phyloP scores from a whole-genome alignment of 2,113 vertebrate genomes.

The Chamaetylas fuelleborni region DNA sequence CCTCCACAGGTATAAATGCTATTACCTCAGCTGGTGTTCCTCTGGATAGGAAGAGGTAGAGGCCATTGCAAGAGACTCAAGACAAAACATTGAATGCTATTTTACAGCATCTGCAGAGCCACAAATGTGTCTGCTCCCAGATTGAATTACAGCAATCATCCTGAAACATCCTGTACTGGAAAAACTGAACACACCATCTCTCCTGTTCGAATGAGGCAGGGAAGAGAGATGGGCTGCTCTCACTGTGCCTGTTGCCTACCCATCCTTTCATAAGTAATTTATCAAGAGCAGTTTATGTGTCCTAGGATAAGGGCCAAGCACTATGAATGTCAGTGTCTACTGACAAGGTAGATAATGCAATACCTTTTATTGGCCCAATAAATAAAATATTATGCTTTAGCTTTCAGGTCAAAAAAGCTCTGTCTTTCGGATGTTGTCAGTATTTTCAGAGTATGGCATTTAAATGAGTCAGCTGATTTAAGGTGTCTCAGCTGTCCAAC shows the following conservation, averaged over 20 bases:
- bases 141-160: neutral
- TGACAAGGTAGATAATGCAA: slow-evolving; percentile 12
- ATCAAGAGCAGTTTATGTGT: neutral
- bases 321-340: slow-evolving; percentile 14
- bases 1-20: neutral
- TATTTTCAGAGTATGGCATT: slow-evolving; percentile 6
- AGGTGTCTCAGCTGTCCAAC: neutral
- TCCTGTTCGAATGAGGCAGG: neutral
- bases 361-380: slow-evolving; percentile 1
- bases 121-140: neutral
- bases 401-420: slow-evolving; percentile 14
- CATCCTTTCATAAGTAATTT: slow-evolving; percentile 1
- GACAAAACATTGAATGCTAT: neutral
- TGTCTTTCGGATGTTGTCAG: neutral
- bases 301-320: neutral
- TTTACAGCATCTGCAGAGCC: neutral
- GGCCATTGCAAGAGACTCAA: neutral
- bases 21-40: neutral
- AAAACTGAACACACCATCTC: neutral
- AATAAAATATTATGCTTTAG: neutral
- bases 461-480: slow-evolving; percentile 17
- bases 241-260: neutral
- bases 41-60: neutral
- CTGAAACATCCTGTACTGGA: neutral
- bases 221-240: neutral